Percentiles rank a stretch among this genome's conserved stretches.
Evolutionary conservation across 2,797 vertebrate genomes (phyloP).

Genomic region (Spea hammondii): DNA sequence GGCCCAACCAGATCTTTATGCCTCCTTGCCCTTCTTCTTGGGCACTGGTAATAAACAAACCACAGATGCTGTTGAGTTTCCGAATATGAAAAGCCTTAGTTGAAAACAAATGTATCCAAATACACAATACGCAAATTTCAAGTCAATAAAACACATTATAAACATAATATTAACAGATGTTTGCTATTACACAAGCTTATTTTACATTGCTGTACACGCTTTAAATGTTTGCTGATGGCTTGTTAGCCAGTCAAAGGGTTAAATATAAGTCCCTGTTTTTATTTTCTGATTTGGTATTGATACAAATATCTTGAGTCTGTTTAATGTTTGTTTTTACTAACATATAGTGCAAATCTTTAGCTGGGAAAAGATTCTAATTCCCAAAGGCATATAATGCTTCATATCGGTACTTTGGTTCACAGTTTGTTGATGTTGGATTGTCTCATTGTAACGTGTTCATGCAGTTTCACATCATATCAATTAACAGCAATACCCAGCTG

Average conservation of each 20-base stretch:
- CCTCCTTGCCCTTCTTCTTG: too few species aligned
- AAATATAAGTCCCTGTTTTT: slow-evolving; percentile 29
- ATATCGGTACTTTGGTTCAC: slow-evolving; percentile 10
- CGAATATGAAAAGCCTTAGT: too few species aligned
- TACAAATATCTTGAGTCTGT: background rate
- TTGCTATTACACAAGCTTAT: too few species aligned
- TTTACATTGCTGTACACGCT: too few species aligned
- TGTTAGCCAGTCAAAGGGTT: background rate
- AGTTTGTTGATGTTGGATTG: slow-evolving; percentile 44
- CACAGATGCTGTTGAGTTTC: too few species aligned
- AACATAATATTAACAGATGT: too few species aligned
- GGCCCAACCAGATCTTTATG: too few species aligned
- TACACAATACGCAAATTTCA: too few species aligned
- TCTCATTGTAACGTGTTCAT: slow-evolving; percentile 28
- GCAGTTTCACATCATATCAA: slow-evolving; percentile 25
- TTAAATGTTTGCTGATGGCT: background rate
- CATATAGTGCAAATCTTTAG: slow-evolving; percentile 9
- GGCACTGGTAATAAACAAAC: too few species aligned
- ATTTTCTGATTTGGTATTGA: background rate
- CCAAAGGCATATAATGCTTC: slow-evolving; percentile 18
- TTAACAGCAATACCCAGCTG: slow-evolving; percentile 15
- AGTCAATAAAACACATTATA: too few species aligned
- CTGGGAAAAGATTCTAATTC: slow-evolving; percentile 28
- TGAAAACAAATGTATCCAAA: too few species aligned
- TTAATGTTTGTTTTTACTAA: background rate